Conservation (phyloP, 1,140 invertebrate genomes). For the Onthophagus taurus region DNA sequence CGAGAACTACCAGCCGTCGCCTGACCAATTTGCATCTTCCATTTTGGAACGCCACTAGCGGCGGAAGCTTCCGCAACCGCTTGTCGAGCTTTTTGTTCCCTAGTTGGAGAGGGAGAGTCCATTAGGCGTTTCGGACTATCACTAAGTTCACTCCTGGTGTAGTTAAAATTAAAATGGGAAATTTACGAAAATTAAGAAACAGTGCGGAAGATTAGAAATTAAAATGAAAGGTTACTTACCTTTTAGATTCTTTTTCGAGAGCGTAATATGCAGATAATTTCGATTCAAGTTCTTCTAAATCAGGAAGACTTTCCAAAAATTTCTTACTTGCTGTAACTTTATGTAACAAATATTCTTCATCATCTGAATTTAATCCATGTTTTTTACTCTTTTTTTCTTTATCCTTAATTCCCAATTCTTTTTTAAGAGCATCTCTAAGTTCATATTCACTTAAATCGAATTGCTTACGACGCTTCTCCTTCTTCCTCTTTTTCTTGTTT, state of each 20-base stretch:
- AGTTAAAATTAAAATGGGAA: neutral
- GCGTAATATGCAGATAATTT: constrained; percentile 69
- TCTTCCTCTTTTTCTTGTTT: constrained; percentile 53
- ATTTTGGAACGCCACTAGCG: constrained; percentile 27
- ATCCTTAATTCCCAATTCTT: constrained; percentile 35
- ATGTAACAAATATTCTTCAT: constrained; percentile 46
- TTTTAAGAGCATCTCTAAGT: constrained; percentile 55
- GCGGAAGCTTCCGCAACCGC: constrained; percentile 34
- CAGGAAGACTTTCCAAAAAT: constrained; percentile 52
- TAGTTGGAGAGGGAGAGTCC: constrained; percentile 35
- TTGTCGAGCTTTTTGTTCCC: constrained; percentile 37
- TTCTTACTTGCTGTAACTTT: constrained; percentile 47
- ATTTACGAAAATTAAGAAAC: neutral
- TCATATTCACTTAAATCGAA: constrained; percentile 53
- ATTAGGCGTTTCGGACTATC: constrained; percentile 31
- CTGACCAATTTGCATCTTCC: constrained; percentile 36
- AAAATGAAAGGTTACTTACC: constrained; percentile 21
- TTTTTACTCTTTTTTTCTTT: constrained; percentile 41
- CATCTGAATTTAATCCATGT: constrained; percentile 44
- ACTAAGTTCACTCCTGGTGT: constrained; percentile 27
- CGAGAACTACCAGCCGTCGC: constrained; percentile 23
- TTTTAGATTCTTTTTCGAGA: constrained; percentile 57
- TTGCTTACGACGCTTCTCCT: constrained; percentile 52
- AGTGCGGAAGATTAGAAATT: neutral
- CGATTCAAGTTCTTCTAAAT: constrained; percentile 65